phyloP scores from a whole-genome alignment of 2,113 vertebrate species.

The Syngnathus floridae region DNA sequence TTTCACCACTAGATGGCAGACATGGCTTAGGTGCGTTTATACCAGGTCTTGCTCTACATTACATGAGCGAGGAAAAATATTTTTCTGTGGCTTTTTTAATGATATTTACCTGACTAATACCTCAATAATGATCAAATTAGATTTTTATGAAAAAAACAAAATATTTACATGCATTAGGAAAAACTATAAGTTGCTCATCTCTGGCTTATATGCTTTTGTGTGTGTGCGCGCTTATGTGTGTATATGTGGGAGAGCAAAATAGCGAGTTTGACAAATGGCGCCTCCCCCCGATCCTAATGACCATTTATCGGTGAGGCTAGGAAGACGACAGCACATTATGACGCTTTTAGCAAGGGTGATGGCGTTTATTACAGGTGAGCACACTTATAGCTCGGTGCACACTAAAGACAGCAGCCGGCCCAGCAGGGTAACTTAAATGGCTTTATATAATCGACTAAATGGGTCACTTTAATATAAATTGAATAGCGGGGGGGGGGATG shows the following conservation, averaged over 20 bases:
- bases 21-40: too few species aligned
- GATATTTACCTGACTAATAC: too few species aligned
- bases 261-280: conserved; percentile 6
- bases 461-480: conserved; percentile 33
- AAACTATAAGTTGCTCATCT: too few species aligned
- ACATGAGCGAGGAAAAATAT: too few species aligned
- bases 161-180: too few species aligned
- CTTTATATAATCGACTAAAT: conserved; percentile 41
- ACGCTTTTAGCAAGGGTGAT: conserved; percentile 39
- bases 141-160: too few species aligned
- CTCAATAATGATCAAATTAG: too few species aligned
- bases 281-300: conserved; percentile 32
- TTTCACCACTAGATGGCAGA: too few species aligned
- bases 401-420: conserved; percentile 28
- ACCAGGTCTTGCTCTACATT: too few species aligned
- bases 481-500: background rate
- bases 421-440: conserved; percentile 19
- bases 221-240: conserved; percentile 12
- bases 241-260: conserved; percentile 1
- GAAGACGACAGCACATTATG: conserved; percentile 39
- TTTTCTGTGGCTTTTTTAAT: too few species aligned
- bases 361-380: conserved; percentile 45
- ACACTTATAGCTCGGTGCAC: conserved; percentile 25
- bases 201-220: background rate
- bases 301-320: conserved; percentile 37